Base-by-base conservation (phyloP, 1,140 invertebrate genomes). In the Atta texana region DNA sequence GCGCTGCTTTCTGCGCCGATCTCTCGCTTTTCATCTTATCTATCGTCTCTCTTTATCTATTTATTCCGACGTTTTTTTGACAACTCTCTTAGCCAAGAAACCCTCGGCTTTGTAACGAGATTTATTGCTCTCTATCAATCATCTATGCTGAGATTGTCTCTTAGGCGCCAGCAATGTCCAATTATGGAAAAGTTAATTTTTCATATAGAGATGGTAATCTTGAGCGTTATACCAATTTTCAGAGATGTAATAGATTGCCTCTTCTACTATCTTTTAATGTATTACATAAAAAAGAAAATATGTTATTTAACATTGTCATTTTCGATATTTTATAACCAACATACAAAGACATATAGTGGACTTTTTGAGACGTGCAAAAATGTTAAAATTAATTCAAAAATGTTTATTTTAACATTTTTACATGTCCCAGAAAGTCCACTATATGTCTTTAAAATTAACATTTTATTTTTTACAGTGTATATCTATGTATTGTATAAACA, bases 11-110 rank as follows among this genome's bases (percentile, higher is more conserved):
- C 21, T 34, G 31, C 55, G 18, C 49, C 66, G 39, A 16, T 53
- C 28, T 78, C 51, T 69, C 64, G 3, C 78, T 49, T 34, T 55
- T 61, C 55, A 44, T 69, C 55, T 76, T 51, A 55, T 39, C n/a
- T 18, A 51, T 31, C 68, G 66, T 49, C 66, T 86, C 49, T 69
- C 55, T n/a, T 63, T 55, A 24, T 59, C 81, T 72, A 66, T 88
- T 88, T 88, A 82, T 88, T 77, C 81, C 51, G 55, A 69, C 77
- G 55, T 76, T 87, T 69, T 82, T 86, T 88, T 53, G 34, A 49
- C 66, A 24, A 72, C 53, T 64, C 84, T 68, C 87, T 28, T 28
- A 28, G 55, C 28, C 34, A 53, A 72, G 34, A 63, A 31, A 66
- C n/a, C 28, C 61, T 24, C 87, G 49, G 18, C 16, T 21, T 12